phyloP scores from a whole-genome alignment of 1,140 invertebrate species.

The Zaprionus gabonicus region DNA sequence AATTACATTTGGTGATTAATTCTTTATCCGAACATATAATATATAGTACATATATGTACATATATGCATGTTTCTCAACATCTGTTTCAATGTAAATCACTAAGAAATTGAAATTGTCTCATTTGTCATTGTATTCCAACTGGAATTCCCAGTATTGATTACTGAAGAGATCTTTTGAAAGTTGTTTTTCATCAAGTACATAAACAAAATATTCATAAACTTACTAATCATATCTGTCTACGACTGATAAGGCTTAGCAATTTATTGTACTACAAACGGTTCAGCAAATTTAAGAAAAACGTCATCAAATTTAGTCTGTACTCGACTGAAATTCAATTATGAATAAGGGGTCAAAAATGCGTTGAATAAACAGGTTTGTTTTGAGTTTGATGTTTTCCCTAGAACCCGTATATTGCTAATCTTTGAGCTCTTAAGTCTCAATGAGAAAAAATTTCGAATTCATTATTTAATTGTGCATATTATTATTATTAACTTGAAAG shows the following conservation, averaged over 20 bases:
- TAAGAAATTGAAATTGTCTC: too few relatives aligned
- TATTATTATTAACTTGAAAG: too few relatives aligned
- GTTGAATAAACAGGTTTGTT: background rate
- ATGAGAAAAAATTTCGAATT: too few relatives aligned
- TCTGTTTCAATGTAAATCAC: background rate
- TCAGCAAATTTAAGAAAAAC: background rate
- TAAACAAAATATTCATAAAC: background rate
- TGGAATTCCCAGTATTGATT: background rate
- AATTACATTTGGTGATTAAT: background rate
- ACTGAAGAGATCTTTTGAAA: background rate
- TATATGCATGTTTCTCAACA: background rate
- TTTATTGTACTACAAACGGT: background rate
- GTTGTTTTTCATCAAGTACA: background rate
- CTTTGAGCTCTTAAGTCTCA: too few relatives aligned
- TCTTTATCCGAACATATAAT: background rate
- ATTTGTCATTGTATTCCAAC: background rate
- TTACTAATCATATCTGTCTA: background rate
- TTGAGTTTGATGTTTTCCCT: background rate
- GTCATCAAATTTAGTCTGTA: background rate
- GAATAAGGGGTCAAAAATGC: too few relatives aligned
- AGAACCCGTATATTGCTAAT: background rate
- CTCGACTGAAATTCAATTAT: background rate
- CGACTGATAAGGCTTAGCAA: background rate
- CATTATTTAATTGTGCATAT: too few relatives aligned
- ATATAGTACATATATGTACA: background rate